phyloP scores from a whole-genome alignment of 2,888 invertebrate species.

The Liodrosophila aerea region DNA sequence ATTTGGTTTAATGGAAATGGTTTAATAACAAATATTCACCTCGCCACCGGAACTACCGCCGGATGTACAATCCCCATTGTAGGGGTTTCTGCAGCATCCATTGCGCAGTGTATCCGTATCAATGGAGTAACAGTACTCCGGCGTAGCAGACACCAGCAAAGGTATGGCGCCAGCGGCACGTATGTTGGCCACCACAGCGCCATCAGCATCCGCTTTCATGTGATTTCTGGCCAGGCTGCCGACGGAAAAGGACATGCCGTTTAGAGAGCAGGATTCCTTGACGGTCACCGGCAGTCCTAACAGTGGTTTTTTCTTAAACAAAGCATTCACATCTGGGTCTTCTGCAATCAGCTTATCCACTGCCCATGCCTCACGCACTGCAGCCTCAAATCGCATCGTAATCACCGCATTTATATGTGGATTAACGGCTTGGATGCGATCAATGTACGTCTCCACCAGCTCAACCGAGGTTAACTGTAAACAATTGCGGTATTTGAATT shows the following conservation, averaged over 20 bases:
- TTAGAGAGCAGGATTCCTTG: conserved; percentile 88
- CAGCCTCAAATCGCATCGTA: conserved; percentile 86
- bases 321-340: conserved; percentile 36
- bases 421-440: conserved; percentile 86
- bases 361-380: conserved; percentile 85
- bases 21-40: conserved; percentile 83
- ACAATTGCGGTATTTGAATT: conserved; percentile 16
- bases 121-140: conserved; percentile 94
- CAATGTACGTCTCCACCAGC: conserved; percentile 85
- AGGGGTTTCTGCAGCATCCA: conserved; percentile 92
- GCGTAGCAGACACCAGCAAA: conserved; percentile 91
- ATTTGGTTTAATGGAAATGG: too few relatives aligned
- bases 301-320: conserved; percentile 85
- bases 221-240: conserved; percentile 85
- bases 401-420: conserved; percentile 88
- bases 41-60: conserved; percentile 96
- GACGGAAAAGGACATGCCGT: conserved; percentile 88
- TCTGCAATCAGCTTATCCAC: conserved; percentile 83
- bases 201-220: conserved; percentile 86
- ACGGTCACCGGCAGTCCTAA: conserved; percentile 92
- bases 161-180: conserved; percentile 90
- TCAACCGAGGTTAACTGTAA: conserved; percentile 85
- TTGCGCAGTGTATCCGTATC: conserved; percentile 91
- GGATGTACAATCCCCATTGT: conserved; percentile 87
- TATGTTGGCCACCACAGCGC: conserved; percentile 86